Conservation (phyloP, 2,113 vertebrate species). For the Oxygymnocypris stewartii region DNA sequence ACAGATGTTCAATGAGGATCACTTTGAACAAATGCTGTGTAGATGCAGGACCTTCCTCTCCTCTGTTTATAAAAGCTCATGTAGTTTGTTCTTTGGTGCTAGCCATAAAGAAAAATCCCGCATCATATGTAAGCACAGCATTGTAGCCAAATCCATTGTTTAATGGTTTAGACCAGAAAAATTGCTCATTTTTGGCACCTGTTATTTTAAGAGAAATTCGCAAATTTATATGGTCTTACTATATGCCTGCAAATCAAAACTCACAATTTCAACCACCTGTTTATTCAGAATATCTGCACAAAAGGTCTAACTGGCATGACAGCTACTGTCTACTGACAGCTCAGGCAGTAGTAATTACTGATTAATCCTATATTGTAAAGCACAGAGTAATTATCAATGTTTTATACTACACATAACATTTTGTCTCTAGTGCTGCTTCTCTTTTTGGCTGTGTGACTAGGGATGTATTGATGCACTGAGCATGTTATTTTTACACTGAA, state of each 20-base stretch:
- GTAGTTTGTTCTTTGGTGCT: conserved; percentile 12
- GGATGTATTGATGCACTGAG: conserved; percentile 6
- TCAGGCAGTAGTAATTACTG: conserved; percentile 21
- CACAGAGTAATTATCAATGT: conserved; percentile 25
- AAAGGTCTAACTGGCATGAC: not conserved
- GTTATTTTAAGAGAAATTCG: not conserved
- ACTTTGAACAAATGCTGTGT: conserved; percentile 4
- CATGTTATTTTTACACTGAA: conserved; percentile 16
- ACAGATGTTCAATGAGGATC: not conserved
- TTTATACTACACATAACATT: conserved; percentile 43
- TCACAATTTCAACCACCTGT: not conserved
- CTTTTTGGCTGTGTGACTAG: not conserved
- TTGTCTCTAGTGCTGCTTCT: conserved; percentile 48
- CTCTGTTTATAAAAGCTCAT: not conserved
- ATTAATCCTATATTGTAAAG: conserved; percentile 47
- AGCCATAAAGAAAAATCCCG: not conserved
- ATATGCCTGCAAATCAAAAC: not conserved
- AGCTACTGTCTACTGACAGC: conserved; percentile 27
- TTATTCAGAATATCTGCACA: not conserved
- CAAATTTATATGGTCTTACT: not conserved
- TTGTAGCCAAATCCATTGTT: not conserved
- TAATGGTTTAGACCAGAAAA: not conserved
- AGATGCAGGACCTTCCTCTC: not conserved
- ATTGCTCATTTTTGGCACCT: not conserved
- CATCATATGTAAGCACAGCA: not conserved